Conservation (phyloP, 1,140 invertebrate genomes). For the Pseudomyrmex sp. region DNA sequence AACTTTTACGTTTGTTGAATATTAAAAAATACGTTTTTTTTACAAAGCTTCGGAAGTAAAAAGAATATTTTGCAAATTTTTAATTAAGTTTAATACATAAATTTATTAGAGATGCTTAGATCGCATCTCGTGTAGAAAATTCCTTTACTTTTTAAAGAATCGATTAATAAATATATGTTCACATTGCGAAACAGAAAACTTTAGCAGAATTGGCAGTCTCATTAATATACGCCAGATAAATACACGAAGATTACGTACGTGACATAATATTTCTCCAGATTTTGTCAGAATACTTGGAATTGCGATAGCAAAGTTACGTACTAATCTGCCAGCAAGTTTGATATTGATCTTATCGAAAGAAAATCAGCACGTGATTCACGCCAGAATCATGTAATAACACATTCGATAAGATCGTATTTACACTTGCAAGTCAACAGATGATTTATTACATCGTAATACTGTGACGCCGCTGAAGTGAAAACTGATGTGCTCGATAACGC, state of each 20-base stretch:
- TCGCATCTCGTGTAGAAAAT: too few relatives aligned
- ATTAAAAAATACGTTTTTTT: background rate
- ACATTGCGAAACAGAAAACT: background rate
- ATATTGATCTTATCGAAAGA: constrained; percentile 13
- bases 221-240: background rate
- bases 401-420: background rate
- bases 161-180: too few relatives aligned
- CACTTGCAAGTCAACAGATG: background rate
- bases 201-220: background rate
- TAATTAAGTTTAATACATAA: too few relatives aligned
- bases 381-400: background rate
- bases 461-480: background rate
- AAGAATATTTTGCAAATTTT: background rate
- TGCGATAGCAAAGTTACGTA: background rate
- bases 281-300: background rate
- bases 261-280: background rate
- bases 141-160: too few relatives aligned
- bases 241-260: background rate
- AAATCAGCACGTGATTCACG: background rate
- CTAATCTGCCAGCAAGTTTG: background rate
- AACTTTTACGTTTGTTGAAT: background rate
- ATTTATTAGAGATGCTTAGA: too few relatives aligned
- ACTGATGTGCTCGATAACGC: background rate
- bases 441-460: background rate
- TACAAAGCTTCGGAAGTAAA: background rate